A percentile compares a stretch with the other conserved stretches of the same genome.
These are phyloP conservation scores for Euphonia xanthogaster DNA, from an alignment of 2,797 vertebrate genomes.

Conservation along the genomic window DNA sequence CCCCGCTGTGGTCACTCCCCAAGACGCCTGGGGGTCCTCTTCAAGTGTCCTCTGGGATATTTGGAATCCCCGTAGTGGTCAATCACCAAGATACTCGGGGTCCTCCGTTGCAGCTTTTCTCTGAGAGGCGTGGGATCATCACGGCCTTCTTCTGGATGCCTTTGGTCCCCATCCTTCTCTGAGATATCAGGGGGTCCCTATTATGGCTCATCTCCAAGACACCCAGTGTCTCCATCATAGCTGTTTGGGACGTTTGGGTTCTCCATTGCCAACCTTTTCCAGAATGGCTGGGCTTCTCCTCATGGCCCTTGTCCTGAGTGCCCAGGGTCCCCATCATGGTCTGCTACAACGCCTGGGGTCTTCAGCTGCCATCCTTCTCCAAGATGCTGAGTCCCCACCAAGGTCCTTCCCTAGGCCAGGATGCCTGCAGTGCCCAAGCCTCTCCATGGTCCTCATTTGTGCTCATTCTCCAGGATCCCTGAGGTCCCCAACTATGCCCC, in stretches of 20 bases:
- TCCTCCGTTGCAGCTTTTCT: neutral
- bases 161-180: neutral
- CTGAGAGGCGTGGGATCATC: neutral
- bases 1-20: neutral
- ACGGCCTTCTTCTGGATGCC: neutral
- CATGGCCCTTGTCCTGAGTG: neutral
- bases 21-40: no score
- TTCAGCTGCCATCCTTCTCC: neutral
- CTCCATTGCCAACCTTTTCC: neutral
- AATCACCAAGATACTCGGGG: neutral
- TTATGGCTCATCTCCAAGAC: neutral
- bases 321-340: no score
- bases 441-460: neutral
- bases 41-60: neutral
- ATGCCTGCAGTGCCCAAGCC: neutral
- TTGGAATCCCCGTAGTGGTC: neutral
- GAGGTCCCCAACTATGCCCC: no score
- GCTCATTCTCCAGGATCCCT: neutral
- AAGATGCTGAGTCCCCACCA: neutral
- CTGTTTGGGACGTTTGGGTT: neutral
- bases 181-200: neutral
- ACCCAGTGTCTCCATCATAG: accelerated
- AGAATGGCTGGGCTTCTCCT: neutral
- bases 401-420: neutral
- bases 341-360: neutral